Base-by-base conservation (phyloP, 2,888 invertebrate species). In the Xestoiulus laeticollis region DNA sequence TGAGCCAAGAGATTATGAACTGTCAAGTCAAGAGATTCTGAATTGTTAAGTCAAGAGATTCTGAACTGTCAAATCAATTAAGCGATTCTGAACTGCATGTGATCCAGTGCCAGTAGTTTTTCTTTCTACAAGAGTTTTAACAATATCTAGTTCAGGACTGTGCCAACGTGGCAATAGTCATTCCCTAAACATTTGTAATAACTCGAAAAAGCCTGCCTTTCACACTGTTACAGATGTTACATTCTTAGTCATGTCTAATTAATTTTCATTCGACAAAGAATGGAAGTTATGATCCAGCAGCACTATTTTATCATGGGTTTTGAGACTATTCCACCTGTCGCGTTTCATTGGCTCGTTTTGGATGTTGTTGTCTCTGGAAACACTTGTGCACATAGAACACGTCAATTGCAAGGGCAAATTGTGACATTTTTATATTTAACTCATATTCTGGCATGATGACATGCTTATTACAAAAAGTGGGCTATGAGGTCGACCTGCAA, bases 331-430 rank as follows among this genome's bases (percentile, higher is more conserved):
- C 68, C 68, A 68, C 26, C 68, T 68, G 26, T 26, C 5, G 26
- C 68, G 22, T 26, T 68, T 68, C 10, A 68, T 68, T 68, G 26
- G 68, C 8, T 26, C 68, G 26, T 26, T n/a, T 68, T 26, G 16
- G 14, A 48, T 16, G 26, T 68, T 68, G 68, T 68, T 26, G 68
- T 68, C 68, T 68, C 68, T 26, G 26, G 10, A 26, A 68, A 68
- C 68, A 68, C 68, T 68, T 68, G 68, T 68, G 68, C 68, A 68
- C n/a, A 68, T 22, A 68, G 68, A 68, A n/a, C 22, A 68, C 68
- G 26, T 68, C 68, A 68, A 8, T 26, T 68, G 26, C 68, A 68
- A 68, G 68, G 68, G 68, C 68, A 68, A 68, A 68, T 68, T 22
- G 26, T 26, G 22, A n/a, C n/a, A n/a, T n/a, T 26, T 68, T 68